Evolutionary conservation across 2,888 invertebrate species (phyloP).

Genomic region (Chrysodeixis includens): DNA sequence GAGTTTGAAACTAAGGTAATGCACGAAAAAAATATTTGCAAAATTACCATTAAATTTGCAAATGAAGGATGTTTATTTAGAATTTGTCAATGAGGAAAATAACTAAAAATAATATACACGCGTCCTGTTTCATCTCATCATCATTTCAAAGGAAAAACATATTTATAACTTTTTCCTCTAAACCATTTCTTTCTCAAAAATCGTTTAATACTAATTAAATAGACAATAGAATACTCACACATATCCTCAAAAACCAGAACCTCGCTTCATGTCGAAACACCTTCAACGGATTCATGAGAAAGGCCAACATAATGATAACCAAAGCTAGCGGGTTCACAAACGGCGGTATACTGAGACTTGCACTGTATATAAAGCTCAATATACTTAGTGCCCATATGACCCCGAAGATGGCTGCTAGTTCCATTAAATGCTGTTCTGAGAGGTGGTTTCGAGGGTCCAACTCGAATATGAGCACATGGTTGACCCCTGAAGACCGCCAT

Average conservation of each 20-base stretch:
- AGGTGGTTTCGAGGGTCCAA: slow-evolving; percentile 98
- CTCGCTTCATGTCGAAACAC: slow-evolving; percentile 97
- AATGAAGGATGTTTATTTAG: too few relatives aligned
- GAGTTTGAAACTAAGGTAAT: neutral
- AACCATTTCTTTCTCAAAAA: too few relatives aligned
- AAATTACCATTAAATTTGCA: too few relatives aligned
- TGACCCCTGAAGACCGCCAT: slow-evolving; percentile 99
- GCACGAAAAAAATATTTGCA: too few relatives aligned
- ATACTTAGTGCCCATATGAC: slow-evolving; percentile 98
- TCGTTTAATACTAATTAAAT: too few relatives aligned
- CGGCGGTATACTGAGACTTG: slow-evolving; percentile 96
- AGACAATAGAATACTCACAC: slow-evolving; percentile 90
- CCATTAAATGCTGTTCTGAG: slow-evolving; percentile 98
- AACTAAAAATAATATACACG: too few relatives aligned
- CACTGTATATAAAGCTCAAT: slow-evolving; percentile 93
- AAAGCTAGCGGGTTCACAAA: slow-evolving; percentile 97
- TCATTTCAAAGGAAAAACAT: too few relatives aligned
- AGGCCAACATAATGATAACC: slow-evolving; percentile 93
- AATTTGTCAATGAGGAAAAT: too few relatives aligned
- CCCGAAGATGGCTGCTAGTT: slow-evolving; percentile 97
- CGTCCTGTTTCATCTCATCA: too few relatives aligned
- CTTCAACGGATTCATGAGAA: slow-evolving; percentile 97
- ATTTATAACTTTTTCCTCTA: too few relatives aligned
- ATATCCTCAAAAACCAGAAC: slow-evolving; percentile 97
- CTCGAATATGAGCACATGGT: slow-evolving; percentile 99